A percentile compares a stretch with the other conserved stretches of the same genome.
Conservation (phyloP, 2,888 invertebrate species). For the Galerucella calmariensis region DNA sequence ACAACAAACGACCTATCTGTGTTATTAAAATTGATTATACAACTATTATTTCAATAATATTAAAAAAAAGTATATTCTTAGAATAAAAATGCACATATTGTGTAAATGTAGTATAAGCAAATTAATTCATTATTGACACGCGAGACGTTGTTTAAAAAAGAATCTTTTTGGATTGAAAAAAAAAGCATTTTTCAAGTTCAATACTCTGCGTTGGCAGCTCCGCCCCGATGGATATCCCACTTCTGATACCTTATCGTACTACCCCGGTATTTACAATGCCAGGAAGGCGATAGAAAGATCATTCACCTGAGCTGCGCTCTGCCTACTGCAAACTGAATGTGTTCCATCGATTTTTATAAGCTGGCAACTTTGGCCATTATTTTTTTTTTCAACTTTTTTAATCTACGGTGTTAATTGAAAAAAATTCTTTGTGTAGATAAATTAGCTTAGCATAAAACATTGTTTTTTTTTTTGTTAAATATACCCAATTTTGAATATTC, state of each 20-base stretch:
- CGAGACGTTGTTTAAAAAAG: no score
- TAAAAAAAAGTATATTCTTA: background rate
- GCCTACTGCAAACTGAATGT: slow-evolving; percentile 25
- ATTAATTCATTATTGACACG: background rate
- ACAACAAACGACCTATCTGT: background rate
- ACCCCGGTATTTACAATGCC: slow-evolving; percentile 25
- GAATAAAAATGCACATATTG: background rate
- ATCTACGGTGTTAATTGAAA: background rate
- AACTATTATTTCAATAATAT: background rate
- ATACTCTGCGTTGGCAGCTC: background rate
- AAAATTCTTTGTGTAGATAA: background rate
- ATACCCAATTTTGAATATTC: background rate
- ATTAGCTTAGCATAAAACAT: background rate
- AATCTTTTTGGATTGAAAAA: no score
- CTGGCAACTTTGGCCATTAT: slow-evolving; percentile 10
- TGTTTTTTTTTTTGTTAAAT: background rate
- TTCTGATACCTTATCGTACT: background rate
- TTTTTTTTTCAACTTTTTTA: slow-evolving; percentile 11
- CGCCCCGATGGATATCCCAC: background rate
- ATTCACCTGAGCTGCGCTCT: slow-evolving; percentile 40
- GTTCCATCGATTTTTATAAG: slow-evolving; percentile 29
- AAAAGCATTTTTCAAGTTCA: background rate
- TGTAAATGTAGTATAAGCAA: background rate
- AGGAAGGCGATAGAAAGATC: slow-evolving; percentile 36
- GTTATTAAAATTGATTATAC: background rate